Base-by-base conservation (phyloP, 2,888 invertebrate genomes). In the Patella depressa region DNA sequence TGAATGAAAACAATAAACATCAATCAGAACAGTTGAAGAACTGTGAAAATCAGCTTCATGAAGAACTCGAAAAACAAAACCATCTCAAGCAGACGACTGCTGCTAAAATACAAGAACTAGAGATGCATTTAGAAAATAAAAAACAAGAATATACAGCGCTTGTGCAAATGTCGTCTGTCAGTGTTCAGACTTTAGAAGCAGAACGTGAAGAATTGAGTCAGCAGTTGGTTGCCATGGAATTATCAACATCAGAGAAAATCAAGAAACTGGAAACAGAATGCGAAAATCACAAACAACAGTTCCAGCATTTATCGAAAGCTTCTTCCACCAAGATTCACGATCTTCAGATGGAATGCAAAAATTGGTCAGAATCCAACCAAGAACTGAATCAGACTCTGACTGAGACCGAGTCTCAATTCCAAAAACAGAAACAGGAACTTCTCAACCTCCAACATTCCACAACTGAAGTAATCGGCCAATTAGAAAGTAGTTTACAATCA, bases 171-270 rank as follows among this genome's bases (percentile, higher is more conserved):
- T 24, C 82, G 2, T 59, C 72, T 5, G 79, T 76, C 59, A 83
- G 82, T 14, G 82, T 82, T 54, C 76, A 79, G 45, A 34, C 78
- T 12, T 59, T 80, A 12, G 80, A 82, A 24, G 69, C 77, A 59
- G 82, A 84, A 53, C 14, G 81, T 5, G 83, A 83, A 59, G 83
- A 79, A 55, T 70, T 82, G 45, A 79, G 79, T 29, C 74, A 78
- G n/a, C 79, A 82, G 14, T 70, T 76, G 53, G 79, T 79, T 45
- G 80, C 34, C 24, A 65, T 53, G 14, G 17, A 72, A 53, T 19
- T 54, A 55, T 55, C 29, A 12, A 73, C 73, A 71, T 75, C 75
- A 57, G 55, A 75, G 14, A 80, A 77, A 71, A 75, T 65, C 11
- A 45, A 55, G 29, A 77, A 75, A 57, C 53, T 71, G 3, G 78